Evolutionary conservation across 1,140 invertebrate species (phyloP).

Genomic region (Aphis gossypii): DNA sequence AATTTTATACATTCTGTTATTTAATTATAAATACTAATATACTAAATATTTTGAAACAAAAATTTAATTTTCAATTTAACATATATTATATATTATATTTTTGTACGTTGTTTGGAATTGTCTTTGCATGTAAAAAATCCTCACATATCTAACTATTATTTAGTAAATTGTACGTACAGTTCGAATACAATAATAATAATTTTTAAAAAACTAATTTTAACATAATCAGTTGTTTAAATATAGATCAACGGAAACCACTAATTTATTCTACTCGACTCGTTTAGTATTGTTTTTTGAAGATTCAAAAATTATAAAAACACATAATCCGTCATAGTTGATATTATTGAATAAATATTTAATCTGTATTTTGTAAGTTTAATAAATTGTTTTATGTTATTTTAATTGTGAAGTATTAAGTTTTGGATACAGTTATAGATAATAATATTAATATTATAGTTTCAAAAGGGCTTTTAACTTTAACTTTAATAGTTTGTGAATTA

Average conservation of each 20-base stretch:
- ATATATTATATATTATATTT: background rate
- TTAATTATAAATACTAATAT: too few relatives aligned
- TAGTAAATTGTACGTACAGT: background rate
- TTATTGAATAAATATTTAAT: background rate
- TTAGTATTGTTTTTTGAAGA: background rate
- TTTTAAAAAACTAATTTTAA: too few relatives aligned
- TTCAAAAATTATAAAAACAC: background rate
- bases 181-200: background rate
- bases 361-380: background rate
- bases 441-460: background rate
- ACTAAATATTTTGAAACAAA: too few relatives aligned
- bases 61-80: background rate
- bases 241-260: background rate
- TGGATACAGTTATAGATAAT: background rate
- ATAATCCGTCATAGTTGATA: background rate
- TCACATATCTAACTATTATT: background rate
- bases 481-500: background rate
- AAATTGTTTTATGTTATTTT: background rate
- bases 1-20: background rate
- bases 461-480: background rate
- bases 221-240: background rate
- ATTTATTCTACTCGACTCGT: background rate
- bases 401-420: background rate
- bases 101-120: background rate
- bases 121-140: background rate